Conservation (phyloP, 2,113 vertebrate species). For the Corythornis madagascariensis region DNA sequence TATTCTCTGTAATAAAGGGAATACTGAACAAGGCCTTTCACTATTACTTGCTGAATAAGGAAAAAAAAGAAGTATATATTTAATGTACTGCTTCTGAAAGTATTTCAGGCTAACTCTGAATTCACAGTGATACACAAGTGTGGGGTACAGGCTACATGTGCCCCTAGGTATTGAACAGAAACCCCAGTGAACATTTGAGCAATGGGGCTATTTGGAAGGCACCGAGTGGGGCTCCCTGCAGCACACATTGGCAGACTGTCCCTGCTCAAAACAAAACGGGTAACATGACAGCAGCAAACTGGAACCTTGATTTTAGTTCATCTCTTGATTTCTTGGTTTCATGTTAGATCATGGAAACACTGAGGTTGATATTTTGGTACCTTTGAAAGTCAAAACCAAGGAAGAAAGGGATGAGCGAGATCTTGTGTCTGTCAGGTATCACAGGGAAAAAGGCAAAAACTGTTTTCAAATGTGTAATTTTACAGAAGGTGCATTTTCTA, state of each 20-base stretch:
- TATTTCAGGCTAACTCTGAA: neutral
- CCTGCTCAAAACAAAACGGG: neutral
- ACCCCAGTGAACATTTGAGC: neutral
- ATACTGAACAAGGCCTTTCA: neutral
- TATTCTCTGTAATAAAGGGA: neutral
- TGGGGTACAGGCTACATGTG: neutral
- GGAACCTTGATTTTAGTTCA: neutral
- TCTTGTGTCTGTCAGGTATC: neutral
- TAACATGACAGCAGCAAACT: neutral
- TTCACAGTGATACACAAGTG: neutral
- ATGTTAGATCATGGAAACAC: neutral
- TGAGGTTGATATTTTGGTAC: neutral
- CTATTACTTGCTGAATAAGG: neutral
- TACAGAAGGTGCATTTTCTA: neutral
- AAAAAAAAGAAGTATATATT: neutral
- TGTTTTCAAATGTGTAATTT: neutral
- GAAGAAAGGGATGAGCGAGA: neutral
- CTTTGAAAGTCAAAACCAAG: neutral
- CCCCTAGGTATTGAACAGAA: neutral
- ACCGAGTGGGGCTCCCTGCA: fast-evolving
- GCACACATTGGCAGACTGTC: neutral
- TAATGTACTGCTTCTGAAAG: neutral
- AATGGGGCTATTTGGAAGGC: neutral
- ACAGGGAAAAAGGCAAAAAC: neutral
- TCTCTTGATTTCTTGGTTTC: neutral